Conservation (phyloP, 2,888 invertebrate species). For the Dolichopus griseipennis region DNA sequence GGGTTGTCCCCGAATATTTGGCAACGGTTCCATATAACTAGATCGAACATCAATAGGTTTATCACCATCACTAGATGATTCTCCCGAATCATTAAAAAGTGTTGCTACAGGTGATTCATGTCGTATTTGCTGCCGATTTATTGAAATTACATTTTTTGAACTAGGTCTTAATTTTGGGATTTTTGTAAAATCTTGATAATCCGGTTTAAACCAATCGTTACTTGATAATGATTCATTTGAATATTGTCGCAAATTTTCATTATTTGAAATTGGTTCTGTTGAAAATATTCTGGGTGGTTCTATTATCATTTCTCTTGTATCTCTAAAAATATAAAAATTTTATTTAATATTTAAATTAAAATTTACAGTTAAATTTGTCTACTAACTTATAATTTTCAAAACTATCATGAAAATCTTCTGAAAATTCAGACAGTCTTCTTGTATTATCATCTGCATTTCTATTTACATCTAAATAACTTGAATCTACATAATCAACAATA, state of each 20-base stretch:
- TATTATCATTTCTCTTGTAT: conserved; percentile 21
- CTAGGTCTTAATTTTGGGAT: conserved; percentile 40
- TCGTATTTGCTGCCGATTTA: conserved; percentile 36
- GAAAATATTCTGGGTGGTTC: conserved; percentile 23
- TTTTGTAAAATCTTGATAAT: conserved; percentile 39
- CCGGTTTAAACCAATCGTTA: conserved; percentile 39
- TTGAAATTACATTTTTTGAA: conserved; percentile 41
- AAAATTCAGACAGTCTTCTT: conserved; percentile 27
- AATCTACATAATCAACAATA: conserved; percentile 19
- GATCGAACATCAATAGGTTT: conserved; percentile 28
- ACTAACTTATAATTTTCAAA: conserved; percentile 30
- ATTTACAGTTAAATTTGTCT: neutral
- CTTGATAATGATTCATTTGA: conserved; percentile 35
- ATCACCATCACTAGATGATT: conserved; percentile 38
- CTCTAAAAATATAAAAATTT: neutral
- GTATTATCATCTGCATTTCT: conserved; percentile 23
- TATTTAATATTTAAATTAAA: neutral
- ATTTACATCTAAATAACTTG: conserved; percentile 23
- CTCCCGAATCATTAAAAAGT: conserved; percentile 40
- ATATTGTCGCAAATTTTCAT: conserved; percentile 24
- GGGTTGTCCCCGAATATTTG: conserved; percentile 19
- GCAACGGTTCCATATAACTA: conserved; percentile 18
- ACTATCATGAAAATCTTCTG: conserved; percentile 27
- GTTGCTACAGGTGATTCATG: conserved; percentile 39
- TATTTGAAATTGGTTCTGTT: conserved; percentile 16